phyloP scores from a whole-genome alignment of 2,888 invertebrate species.

The Zaprionus obscuricornis region DNA sequence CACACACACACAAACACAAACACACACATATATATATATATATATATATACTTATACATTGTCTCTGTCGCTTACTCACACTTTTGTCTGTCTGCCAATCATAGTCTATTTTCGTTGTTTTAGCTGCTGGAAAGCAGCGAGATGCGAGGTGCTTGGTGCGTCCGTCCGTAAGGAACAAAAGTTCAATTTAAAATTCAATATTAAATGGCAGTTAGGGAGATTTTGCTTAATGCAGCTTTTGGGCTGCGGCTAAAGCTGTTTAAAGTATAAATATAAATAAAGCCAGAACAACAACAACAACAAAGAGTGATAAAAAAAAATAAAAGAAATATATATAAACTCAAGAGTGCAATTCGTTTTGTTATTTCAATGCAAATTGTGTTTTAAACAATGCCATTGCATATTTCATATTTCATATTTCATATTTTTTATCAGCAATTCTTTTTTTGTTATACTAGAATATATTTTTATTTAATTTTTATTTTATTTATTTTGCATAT shows the following conservation, averaged over 20 bases:
- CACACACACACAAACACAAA: too few relatives aligned
- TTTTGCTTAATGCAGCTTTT: slow-evolving; percentile 15
- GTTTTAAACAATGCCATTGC: slow-evolving; percentile 3
- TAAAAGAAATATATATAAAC: neutral
- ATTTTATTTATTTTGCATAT: too few relatives aligned
- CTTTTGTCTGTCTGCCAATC: slow-evolving; percentile 15
- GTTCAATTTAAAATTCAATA: slow-evolving; percentile 41
- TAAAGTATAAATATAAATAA: neutral
- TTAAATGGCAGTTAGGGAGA: slow-evolving; percentile 31
- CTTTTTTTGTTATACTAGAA: slow-evolving; percentile 6
- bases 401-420: neutral
- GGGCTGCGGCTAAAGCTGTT: neutral
- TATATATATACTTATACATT: too few relatives aligned
- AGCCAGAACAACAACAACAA: neutral
- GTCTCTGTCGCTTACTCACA: too few relatives aligned
- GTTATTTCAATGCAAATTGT: slow-evolving; percentile 14
- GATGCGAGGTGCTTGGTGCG: too few relatives aligned
- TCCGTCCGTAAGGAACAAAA: slow-evolving; percentile 1
- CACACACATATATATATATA: too few relatives aligned
- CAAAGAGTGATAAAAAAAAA: neutral
- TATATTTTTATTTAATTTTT: too few relatives aligned
- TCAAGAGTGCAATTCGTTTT: neutral
- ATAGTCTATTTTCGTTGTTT: slow-evolving; percentile 3
- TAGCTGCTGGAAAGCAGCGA: too few relatives aligned
- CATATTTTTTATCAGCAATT: too few relatives aligned